Evolutionary conservation across 2,113 vertebrate genomes (phyloP).

Genomic region (Fulmarus glacialis): DNA sequence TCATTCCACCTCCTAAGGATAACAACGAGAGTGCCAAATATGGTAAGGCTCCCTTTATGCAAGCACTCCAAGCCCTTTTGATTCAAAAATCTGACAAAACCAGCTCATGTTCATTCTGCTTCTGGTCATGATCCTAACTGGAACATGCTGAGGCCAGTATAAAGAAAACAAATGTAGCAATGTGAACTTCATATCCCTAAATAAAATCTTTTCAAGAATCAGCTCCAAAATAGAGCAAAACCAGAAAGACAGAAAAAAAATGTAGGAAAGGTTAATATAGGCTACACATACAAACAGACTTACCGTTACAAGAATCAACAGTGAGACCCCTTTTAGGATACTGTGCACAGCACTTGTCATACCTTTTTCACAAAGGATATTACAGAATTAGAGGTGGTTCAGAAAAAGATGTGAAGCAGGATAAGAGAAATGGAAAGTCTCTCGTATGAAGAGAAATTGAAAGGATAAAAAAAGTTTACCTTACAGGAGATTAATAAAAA

Average conservation of each 20-base stretch:
- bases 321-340: background rate
- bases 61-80: background rate
- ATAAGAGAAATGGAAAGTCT: background rate
- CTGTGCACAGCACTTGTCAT: background rate
- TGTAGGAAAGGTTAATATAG: background rate
- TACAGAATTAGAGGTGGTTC: background rate
- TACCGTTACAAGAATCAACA: background rate
- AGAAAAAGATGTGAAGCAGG: background rate
- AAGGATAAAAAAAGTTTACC: background rate
- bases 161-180: background rate
- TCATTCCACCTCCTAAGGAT: background rate
- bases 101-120: background rate
- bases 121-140: background rate
- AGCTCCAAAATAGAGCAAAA: background rate
- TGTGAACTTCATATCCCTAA: background rate
- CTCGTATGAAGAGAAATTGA: background rate
- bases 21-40: background rate
- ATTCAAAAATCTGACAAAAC: background rate
- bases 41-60: background rate
- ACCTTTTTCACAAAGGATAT: background rate
- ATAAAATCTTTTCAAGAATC: background rate
- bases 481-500: background rate
- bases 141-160: background rate
- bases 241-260: background rate
- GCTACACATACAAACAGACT: background rate